These are phyloP conservation scores for Phaethornis superciliosus DNA, from an alignment of 2,113 vertebrate species.

Conservation along the genomic window DNA sequence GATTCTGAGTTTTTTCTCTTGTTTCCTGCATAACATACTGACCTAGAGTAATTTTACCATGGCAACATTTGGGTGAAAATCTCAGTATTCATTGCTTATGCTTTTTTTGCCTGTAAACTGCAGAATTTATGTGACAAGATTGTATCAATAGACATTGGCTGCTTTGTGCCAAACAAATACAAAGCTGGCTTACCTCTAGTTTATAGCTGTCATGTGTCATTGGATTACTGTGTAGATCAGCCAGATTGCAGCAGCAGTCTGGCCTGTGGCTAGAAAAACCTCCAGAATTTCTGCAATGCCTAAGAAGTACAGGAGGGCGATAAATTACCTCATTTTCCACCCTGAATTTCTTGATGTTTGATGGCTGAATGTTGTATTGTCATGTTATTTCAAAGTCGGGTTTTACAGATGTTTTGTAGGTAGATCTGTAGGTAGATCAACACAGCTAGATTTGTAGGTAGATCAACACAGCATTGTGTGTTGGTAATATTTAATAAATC, in stretches of 20 bases:
- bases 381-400: not conserved
- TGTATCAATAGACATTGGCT: not conserved
- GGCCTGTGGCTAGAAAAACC: conserved; percentile 6
- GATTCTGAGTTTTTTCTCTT: not conserved
- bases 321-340: not conserved
- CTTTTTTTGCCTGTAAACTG: not conserved
- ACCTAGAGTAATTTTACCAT: not conserved
- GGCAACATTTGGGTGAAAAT: not conserved
- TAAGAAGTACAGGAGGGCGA: not conserved
- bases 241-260: not conserved
- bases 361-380: not conserved
- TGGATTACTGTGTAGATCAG: not conserved
- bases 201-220: not conserved
- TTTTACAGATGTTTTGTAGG: not conserved
- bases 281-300: not conserved
- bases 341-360: not conserved
- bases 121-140: not conserved
- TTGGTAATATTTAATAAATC: conserved; percentile 20
- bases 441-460: not conserved
- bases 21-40: accelerated
- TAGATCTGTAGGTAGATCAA: not conserved
- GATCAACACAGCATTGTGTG: not conserved
- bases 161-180: not conserved
- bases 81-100: not conserved
- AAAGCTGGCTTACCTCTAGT: not conserved